These are phyloP conservation scores for Dynastes tityus DNA, from an alignment of 2,888 invertebrate species.

Conservation along the genomic window DNA sequence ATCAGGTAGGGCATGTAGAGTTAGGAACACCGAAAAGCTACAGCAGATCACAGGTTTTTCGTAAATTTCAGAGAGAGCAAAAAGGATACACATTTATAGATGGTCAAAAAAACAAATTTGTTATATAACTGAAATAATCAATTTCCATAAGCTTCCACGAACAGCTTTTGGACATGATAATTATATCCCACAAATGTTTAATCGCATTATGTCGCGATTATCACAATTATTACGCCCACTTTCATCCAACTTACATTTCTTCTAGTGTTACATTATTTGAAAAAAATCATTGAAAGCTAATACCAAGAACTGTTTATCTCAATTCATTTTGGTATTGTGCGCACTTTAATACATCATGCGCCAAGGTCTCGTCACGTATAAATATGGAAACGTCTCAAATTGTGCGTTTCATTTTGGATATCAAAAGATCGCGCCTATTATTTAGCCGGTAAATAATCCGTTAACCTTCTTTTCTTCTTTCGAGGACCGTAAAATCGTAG, in stretches of 20 bases:
- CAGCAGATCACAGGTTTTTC: no score
- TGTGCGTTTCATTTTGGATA: constrained; percentile 32
- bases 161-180: no score
- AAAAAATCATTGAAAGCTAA: constrained; percentile 15
- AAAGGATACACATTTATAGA: no score
- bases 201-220: background rate
- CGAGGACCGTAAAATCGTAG: constrained; percentile 21
- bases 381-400: constrained; percentile 33
- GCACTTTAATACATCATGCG: constrained; percentile 10
- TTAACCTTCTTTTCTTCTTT: constrained; percentile 23
- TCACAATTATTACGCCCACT: background rate
- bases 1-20: no score
- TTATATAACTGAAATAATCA: no score
- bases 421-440: constrained; percentile 35
- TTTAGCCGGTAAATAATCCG: constrained; percentile 21
- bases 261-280: constrained; percentile 1
- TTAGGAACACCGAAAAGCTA: no score
- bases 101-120: no score
- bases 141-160: no score
- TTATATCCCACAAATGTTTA: background rate
- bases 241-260: background rate
- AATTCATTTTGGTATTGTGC: constrained; percentile 11
- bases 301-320: constrained; percentile 1
- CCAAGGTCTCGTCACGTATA: constrained; percentile 24
- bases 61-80: no score